Base-by-base conservation (phyloP, 2,113 vertebrate genomes). In the Cavia aperea region DNA sequence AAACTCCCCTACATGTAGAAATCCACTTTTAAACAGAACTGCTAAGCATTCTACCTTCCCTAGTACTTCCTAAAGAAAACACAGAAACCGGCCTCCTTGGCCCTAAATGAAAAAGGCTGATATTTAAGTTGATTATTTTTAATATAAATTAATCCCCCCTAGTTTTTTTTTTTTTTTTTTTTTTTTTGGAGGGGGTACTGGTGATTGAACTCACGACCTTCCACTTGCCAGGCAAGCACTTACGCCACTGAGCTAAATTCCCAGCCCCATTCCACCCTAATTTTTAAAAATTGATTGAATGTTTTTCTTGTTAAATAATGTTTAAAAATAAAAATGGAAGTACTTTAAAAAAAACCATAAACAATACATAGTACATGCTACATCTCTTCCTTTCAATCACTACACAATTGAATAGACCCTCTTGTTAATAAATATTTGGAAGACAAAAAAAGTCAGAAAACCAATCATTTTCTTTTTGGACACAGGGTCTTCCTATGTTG, bases 301-400 rank as follows among this genome's bases (percentile, higher is more conserved):
- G 39, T 39, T 39, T 39, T 39, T 39, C 39, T 39, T 39, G 39
- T 39, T 39, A 39, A 39, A 39, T 39, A 39, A 39, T 39, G 39
- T 39, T 39, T 39, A 39, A 51, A 51, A 51, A 51, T 12, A 51
- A 51, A 51, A 51, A 51, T 39, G 39, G 39, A 39, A 39, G 39
- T 39, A 39, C 39, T 39, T 39, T 39, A 39, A 39, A 39, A 39
- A 39, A 39, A 39, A 39, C 16, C 16, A 31, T 8, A 72, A 87
- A 86, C n/a, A 75, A 91, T 81, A n/a, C 43, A 58, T 56, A 84
- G 9, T 33, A 88, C 5, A 65, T 49, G 65, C 54, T 94, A 82
- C 65, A 81, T 75, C 31, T 46, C 46, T 84, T 93, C 51, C 70
- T 90, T 89, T 86, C 31, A 91, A 46, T 78, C 36, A 88, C 51